These are phyloP conservation scores for Musca domestica DNA, from an alignment of 1,140 invertebrate genomes.

Conservation along the genomic window DNA sequence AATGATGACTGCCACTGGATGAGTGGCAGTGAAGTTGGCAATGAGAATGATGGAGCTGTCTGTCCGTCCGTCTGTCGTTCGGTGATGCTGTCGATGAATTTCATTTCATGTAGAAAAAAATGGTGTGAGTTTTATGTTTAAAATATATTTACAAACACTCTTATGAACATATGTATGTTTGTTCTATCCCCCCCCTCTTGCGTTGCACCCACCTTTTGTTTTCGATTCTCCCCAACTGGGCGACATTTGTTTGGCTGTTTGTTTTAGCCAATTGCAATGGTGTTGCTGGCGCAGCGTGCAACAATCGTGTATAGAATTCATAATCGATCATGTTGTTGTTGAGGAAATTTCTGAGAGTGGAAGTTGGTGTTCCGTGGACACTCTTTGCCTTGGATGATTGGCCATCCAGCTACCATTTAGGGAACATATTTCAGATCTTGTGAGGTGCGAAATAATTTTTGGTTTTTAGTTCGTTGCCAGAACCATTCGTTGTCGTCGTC, in stretches of 20 bases:
- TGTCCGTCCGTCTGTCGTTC: background rate
- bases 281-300: conserved; percentile 21
- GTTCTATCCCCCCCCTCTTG: background rate
- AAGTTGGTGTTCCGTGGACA: too few species aligned
- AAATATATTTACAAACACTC: too few species aligned
- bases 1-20: background rate
- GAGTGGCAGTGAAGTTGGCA: background rate
- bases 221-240: too few species aligned
- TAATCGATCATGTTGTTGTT: conserved; percentile 24
- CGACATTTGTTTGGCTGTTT: too few species aligned
- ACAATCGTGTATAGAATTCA: conserved; percentile 28
- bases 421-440: conserved; percentile 14
- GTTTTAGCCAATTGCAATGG: background rate
- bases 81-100: background rate
- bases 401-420: background rate
- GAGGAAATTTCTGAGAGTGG: background rate
- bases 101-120: conserved; percentile 3
- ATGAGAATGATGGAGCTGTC: background rate
- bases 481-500: background rate
- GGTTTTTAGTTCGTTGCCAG: background rate
- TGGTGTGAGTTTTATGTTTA: background rate
- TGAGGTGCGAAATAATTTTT: conserved; percentile 21
- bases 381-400: background rate
- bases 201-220: too few species aligned
- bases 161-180: background rate